Base-by-base conservation (phyloP, 1,140 invertebrate species). In the Drosophila pseudoobscura region DNA sequence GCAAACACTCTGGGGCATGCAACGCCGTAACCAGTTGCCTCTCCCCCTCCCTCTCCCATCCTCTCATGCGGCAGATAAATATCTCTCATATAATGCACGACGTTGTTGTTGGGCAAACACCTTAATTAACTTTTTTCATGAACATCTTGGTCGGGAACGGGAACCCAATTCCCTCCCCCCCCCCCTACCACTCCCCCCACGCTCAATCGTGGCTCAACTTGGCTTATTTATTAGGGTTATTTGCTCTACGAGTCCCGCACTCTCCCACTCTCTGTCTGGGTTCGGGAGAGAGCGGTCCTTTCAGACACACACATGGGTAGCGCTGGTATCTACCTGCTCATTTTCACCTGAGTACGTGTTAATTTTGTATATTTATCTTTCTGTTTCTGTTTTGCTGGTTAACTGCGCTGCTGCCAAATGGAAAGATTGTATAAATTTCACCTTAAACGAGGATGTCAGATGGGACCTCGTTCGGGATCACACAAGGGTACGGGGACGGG, bases 311-410 rank as follows among this genome's bases (percentile, higher is more conserved):
- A 59, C 44, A 64, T 15, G 62, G 65, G 35, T 17, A 17, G 17
- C 17, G 17, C 17, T 17, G 17, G 0, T 57, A 70, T 70, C 82
- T 82, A 88, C 83, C 82, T 87, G 74, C 78, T 75, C 83, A 60
- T 87, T 88, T 88, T 82, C 83, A 88, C 78, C 82, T 88, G 82
- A 88, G 75, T 83, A 88, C 78, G 83, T 88, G 83, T 88, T 88
- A 88, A 88, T 88, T 88, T 88, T 73, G 75, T 88, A 58, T 88
- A 88, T 88, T 88, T 88, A 88, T 89, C 83, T 89, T 85, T 72
- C 54, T 78, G 49, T 75, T 45, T 59, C 46, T 35, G 54, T 59
- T 39, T 39, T 4, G 44, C 54, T 46, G 50, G 50, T 56, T 41
- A 13, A 13, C 31, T 54, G 29, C 57, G 35, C 50, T 68, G 69